phyloP scores from a whole-genome alignment of 2,888 invertebrate genomes.

The Cryptophagus acutangulus region DNA sequence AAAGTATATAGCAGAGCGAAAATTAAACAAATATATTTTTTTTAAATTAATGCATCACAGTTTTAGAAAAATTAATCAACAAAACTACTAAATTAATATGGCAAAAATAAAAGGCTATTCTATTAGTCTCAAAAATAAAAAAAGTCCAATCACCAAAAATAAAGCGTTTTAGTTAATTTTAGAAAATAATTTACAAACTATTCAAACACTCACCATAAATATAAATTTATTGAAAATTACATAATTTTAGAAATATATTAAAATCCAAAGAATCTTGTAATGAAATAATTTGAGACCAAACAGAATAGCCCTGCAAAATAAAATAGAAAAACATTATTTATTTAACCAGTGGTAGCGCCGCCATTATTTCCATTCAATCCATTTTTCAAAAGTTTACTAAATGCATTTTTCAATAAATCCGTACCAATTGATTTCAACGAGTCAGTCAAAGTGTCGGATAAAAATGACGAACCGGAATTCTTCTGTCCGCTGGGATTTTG shows the following conservation, averaged over 20 bases:
- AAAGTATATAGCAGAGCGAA: too few relatives aligned
- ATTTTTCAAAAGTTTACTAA: constrained; percentile 29
- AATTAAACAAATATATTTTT: too few relatives aligned
- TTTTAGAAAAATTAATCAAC: too few relatives aligned
- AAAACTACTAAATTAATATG: too few relatives aligned
- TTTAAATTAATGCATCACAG: too few relatives aligned
- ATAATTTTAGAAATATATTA: constrained; percentile 11
- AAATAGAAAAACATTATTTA: constrained; percentile 20
- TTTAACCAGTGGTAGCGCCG: constrained; percentile 5
- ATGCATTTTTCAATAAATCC: constrained; percentile 41
- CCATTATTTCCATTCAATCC: constrained; percentile 14
- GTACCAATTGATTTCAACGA: constrained; percentile 45
- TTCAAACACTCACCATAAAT: too few relatives aligned
- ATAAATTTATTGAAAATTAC: too few relatives aligned
- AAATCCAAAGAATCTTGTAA: constrained; percentile 19
- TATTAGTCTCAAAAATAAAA: too few relatives aligned
- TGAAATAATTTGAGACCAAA: constrained; percentile 35
- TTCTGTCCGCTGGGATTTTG: constrained; percentile 25
- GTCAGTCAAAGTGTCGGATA: constrained; percentile 40
- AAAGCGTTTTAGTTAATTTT: too few relatives aligned
- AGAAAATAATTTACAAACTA: too few relatives aligned
- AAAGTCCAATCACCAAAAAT: too few relatives aligned
- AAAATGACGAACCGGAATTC: constrained; percentile 31
- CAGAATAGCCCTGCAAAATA: constrained; percentile 48
- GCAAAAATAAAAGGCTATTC: too few relatives aligned